These are phyloP conservation scores for Myotis davidii DNA, from an alignment of 2,113 vertebrate species.

Conservation along the genomic window DNA sequence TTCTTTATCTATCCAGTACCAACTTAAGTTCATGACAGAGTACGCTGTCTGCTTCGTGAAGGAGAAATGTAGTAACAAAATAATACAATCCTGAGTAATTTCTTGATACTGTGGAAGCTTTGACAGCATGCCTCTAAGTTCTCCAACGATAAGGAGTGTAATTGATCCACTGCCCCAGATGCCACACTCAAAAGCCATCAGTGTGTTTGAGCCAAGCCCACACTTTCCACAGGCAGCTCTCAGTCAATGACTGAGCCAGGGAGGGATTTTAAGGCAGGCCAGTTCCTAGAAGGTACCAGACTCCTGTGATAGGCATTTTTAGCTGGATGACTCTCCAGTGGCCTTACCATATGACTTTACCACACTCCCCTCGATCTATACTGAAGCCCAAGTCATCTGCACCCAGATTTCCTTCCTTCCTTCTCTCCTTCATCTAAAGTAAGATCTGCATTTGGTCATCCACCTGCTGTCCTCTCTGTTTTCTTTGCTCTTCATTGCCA, in stretches of 20 bases:
- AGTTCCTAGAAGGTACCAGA: not conserved
- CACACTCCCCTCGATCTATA: not conserved
- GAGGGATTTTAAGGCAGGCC: not conserved
- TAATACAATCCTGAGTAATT: not conserved
- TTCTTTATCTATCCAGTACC: not conserved
- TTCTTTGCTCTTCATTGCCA: not conserved
- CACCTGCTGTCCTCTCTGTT: not conserved
- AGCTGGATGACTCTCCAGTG: not conserved
- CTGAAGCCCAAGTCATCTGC: not conserved
- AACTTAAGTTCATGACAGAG: not conserved
- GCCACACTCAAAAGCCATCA: not conserved
- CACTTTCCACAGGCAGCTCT: not conserved
- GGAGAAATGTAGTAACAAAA: not conserved
- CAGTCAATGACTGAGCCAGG: not conserved
- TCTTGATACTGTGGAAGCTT: not conserved
- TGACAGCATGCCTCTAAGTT: not conserved
- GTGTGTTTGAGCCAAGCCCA: not conserved
- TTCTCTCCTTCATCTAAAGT: not conserved
- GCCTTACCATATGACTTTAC: not conserved
- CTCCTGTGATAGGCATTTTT: not conserved
- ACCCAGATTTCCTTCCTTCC: not conserved
- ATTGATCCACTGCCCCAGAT: not conserved
- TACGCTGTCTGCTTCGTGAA: not conserved
- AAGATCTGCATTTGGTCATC: not conserved
- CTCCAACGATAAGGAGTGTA: not conserved